Base-by-base conservation (phyloP, 2,113 vertebrate species). In the Thryonomys swinderianus region DNA sequence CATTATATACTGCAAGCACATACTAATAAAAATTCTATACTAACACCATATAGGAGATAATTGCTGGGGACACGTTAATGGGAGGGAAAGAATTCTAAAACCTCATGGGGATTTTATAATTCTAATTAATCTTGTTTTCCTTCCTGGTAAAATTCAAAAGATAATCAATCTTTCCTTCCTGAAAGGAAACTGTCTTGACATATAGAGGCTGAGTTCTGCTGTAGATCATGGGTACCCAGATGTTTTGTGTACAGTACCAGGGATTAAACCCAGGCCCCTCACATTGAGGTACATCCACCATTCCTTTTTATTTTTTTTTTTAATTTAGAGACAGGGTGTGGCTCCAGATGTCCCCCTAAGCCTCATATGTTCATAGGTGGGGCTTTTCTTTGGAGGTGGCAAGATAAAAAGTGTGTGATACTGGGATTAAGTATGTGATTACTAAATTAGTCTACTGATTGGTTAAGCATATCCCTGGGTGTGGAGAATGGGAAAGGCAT, bases 81-180 rank as follows among this genome's bases (percentile, higher is more conserved):
- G 34, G 8, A 66, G 21, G 37, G 45, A 69, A 81, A 79, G 66
- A 61, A 87, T 85, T 88, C 59, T 92, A 71, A 85, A 94, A 73
- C 27, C 27, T 93, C 64, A 10, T 1, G 16, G 84, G 73, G 34
- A 94, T 87, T 84, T 84, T 66, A 90, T 66, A 87, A 87, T 17
- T 51, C 25, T 25, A 30, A 55, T 66, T 81, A 73, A n/a, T 45
- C 27, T 86, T 74, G 48, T 37, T 87, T 40, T 30, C 30, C 53
- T 93, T 55, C 37, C 30, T 84, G 42, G 61, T 85, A 20, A 95
- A 85, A n/a, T 93, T 51, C 90, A 73, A 95, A 62, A 92, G 73
- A 42, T 10, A 81, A 73, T 85, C 59, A 78, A 0, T 89, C 51
- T 93, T 93, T 42, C 57, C 37, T 85, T 61, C 73, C 51, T 93